Evolutionary conservation across 2,888 invertebrate genomes (phyloP).

Genomic region (Clanis bilineata): DNA sequence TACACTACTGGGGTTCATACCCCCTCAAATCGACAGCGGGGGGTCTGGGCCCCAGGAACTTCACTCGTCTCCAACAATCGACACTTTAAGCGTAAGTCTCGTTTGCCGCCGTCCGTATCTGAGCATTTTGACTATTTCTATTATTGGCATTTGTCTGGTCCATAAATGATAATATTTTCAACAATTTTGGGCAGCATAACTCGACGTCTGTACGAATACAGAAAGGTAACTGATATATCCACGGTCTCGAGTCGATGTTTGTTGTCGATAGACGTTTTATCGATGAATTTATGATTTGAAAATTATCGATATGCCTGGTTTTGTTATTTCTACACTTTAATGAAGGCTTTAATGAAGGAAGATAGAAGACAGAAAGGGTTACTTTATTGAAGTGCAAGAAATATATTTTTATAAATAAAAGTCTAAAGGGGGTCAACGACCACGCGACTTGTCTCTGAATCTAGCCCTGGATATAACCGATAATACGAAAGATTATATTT

Average conservation of each 20-base stretch:
- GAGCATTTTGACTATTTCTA: conserved; percentile 47
- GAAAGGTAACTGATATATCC: conserved; percentile 32
- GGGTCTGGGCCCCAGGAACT: neutral
- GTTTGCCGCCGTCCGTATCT: conserved; percentile 20
- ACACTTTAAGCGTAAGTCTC: conserved; percentile 38
- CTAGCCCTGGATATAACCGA: neutral
- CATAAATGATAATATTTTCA: conserved; percentile 38
- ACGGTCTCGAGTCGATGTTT: neutral
- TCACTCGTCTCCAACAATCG: neutral
- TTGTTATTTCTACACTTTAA: neutral
- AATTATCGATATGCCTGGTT: neutral
- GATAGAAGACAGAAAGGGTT: neutral
- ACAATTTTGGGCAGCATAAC: conserved; percentile 31
- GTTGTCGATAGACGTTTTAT: conserved; percentile 3
- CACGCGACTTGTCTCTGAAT: neutral
- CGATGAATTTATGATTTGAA: neutral
- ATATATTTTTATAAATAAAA: neutral
- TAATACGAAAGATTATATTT: too few species aligned
- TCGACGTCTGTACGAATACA: conserved; percentile 32
- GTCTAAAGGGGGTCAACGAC: neutral
- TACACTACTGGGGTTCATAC: neutral
- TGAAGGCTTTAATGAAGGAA: neutral
- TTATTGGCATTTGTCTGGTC: conserved; percentile 71
- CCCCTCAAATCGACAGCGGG: neutral
- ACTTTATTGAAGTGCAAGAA: neutral